A percentile compares a stretch with the other conserved stretches of the same genome.
Conservation (phyloP, 2,888 invertebrate species). For the Phyllotreta striolata region DNA sequence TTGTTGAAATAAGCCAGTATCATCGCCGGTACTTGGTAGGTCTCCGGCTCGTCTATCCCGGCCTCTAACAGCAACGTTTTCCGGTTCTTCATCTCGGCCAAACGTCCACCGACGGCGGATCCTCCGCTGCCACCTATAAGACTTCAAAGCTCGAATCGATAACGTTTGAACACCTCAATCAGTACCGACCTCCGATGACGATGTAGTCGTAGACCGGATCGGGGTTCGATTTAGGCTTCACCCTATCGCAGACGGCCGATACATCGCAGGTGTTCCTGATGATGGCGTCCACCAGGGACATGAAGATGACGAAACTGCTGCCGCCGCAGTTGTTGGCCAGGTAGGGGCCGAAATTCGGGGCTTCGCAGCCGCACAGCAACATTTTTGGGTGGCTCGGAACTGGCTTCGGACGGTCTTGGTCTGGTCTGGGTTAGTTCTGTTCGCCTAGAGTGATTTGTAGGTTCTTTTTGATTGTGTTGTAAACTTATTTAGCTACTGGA, state of each 20-base stretch:
- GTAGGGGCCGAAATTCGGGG: slow-evolving; percentile 60
- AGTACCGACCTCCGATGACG: slow-evolving; percentile 63
- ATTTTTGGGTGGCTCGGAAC: no score
- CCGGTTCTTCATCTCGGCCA: slow-evolving; percentile 70
- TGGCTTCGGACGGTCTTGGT: no score
- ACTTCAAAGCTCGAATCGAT: no score
- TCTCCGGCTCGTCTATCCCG: slow-evolving; percentile 72
- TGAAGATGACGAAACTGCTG: slow-evolving; percentile 68
- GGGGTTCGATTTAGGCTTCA: slow-evolving; percentile 59
- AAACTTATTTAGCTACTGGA: no score
- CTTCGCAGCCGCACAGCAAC: not conserved
- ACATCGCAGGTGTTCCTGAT: slow-evolving; percentile 64
- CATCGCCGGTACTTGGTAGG: slow-evolving; percentile 64
- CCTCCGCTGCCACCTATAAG: slow-evolving; percentile 66
- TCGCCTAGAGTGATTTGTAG: no score
- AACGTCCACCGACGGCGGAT: slow-evolving; percentile 67
- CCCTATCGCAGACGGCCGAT: slow-evolving; percentile 67
- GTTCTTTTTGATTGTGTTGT: no score
- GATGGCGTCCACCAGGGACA: slow-evolving; percentile 69
- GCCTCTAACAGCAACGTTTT: slow-evolving; percentile 73
- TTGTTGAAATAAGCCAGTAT: not conserved
- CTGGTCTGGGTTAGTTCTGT: no score
- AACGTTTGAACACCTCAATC: no score
- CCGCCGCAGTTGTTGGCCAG: slow-evolving; percentile 65
- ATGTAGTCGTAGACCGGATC: slow-evolving; percentile 51